Evolutionary conservation across 2,113 vertebrate species (phyloP).

Genomic region (Apodemus speciosus): DNA sequence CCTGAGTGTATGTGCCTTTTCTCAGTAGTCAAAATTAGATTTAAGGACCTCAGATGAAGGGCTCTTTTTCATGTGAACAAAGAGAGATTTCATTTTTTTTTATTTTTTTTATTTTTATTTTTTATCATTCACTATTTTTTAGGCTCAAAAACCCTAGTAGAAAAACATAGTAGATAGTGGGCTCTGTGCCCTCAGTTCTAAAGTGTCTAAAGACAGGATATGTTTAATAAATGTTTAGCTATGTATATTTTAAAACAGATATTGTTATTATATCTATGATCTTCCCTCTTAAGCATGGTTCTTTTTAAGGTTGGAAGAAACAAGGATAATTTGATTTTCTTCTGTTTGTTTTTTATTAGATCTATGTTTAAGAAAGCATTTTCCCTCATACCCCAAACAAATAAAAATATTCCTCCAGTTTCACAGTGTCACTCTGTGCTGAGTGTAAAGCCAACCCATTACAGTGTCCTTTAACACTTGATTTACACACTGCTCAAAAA

Average conservation of each 20-base stretch:
- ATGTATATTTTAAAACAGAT: neutral
- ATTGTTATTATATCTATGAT: neutral
- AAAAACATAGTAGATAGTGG: neutral
- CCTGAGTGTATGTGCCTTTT: neutral
- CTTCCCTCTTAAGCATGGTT: neutral
- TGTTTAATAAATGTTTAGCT: neutral
- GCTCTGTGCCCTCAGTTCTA: constrained; percentile 37
- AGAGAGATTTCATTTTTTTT: constrained; percentile 19
- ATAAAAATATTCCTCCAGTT: neutral
- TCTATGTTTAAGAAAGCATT: constrained; percentile 47
- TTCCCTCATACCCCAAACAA: constrained; percentile 43
- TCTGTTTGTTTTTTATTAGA: neutral
- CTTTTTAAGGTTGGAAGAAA: constrained; percentile 45
- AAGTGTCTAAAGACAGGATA: too few relatives aligned
- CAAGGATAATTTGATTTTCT: neutral
- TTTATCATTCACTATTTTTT: neutral
- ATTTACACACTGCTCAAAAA: constrained; percentile 5
- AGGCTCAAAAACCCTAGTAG: neutral
- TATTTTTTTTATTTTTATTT: too few relatives aligned
- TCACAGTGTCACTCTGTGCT: neutral
- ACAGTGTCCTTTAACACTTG: neutral
- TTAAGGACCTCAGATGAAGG: constrained; percentile 14
- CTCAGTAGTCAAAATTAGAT: constrained; percentile 53
- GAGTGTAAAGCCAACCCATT: neutral
- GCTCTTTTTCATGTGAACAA: neutral